Evolutionary conservation across 2,797 vertebrate genomes (phyloP).

Genomic region (Sebastes itinus): DNA sequence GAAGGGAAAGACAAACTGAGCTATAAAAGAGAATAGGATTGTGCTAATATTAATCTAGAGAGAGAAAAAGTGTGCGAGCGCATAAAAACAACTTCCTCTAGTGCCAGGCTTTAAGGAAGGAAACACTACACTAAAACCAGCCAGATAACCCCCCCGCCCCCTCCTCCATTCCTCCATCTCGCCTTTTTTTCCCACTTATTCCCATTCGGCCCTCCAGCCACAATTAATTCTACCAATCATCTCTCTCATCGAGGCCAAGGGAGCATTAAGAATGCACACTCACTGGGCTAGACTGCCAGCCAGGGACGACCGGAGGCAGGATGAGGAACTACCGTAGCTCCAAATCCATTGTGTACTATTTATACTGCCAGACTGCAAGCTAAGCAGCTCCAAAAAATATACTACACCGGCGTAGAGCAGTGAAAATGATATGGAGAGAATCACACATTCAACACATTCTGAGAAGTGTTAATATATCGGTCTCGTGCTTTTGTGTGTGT

Average conservation of each 20-base stretch:
- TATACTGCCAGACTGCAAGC: conserved; percentile 63
- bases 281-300: conserved; percentile 62
- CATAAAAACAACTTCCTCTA: conserved; percentile 49
- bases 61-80: conserved; percentile 37
- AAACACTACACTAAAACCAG: conserved; percentile 57
- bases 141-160: conserved; percentile 1
- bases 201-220: conserved; percentile 78
- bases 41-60: conserved; percentile 48
- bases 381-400: conserved; percentile 48
- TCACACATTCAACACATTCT: conserved; percentile 48
- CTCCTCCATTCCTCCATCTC: conserved; percentile 17
- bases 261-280: conserved; percentile 82
- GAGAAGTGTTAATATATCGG: conserved; percentile 49
- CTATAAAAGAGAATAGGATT: conserved; percentile 64
- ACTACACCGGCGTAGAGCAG: background rate
- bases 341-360: conserved; percentile 50
- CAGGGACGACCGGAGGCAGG: conserved; percentile 61
- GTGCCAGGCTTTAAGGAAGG: conserved; percentile 41
- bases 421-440: conserved; percentile 14
- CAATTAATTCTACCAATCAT: conserved; percentile 84
- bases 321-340: conserved; percentile 47
- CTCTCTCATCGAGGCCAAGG: conserved; percentile 70
- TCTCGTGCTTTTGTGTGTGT: background rate
- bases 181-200: conserved; percentile 49
- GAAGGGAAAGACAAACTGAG: conserved; percentile 45